Evolutionary conservation across 2,797 vertebrate species (phyloP).

Genomic region (Neopelma chrysocephalum): DNA sequence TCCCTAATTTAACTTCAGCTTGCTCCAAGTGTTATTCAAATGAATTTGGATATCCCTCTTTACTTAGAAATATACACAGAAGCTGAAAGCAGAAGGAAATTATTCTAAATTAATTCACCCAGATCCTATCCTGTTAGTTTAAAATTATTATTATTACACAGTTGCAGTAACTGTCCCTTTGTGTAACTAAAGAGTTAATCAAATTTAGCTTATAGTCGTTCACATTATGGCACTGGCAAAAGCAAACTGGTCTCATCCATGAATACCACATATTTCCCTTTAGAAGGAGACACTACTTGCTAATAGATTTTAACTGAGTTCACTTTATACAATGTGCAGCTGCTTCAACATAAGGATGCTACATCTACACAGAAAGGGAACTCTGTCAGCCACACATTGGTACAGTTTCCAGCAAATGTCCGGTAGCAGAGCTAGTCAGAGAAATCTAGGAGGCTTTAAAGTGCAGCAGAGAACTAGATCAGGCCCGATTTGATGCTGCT

Average conservation of each 20-base stretch:
- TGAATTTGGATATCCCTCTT: not conserved
- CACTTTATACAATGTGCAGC: not conserved
- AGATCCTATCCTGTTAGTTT: not conserved
- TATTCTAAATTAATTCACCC: conserved; percentile 13
- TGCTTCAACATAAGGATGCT: not conserved
- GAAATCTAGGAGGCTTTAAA: not conserved
- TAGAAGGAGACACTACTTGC: not conserved
- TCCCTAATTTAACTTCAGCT: not conserved
- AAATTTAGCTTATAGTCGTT: not conserved
- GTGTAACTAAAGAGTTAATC: not conserved
- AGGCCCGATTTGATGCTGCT: not conserved
- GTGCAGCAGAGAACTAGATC: not conserved
- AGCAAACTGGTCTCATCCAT: not conserved
- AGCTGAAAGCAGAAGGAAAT: not conserved
- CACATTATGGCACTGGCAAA: not conserved
- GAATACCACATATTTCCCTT: not conserved
- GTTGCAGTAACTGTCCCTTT: not conserved
- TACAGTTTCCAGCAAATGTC: not conserved
- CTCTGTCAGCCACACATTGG: not conserved
- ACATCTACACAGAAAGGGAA: not conserved
- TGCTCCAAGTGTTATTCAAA: not conserved
- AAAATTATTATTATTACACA: not conserved
- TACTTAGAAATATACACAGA: not conserved
- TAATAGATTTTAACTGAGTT: not conserved
- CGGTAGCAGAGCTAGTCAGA: not conserved